Evolutionary conservation across 1,140 invertebrate genomes (phyloP).

Genomic region (Lepeophtheirus salmonis): DNA sequence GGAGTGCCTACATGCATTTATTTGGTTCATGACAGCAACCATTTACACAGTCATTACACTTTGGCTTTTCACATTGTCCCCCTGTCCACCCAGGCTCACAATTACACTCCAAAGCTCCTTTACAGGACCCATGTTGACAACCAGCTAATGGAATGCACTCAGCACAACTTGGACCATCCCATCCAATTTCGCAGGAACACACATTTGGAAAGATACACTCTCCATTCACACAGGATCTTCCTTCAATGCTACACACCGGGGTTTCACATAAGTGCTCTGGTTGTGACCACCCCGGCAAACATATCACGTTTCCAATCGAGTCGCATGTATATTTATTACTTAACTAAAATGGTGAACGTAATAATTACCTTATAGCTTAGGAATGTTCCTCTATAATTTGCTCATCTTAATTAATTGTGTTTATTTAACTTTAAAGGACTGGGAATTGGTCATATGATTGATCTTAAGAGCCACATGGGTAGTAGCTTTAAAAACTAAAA

Average conservation of each 20-base stretch:
- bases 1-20: not conserved
- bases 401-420: no score
- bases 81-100: constrained; percentile 27
- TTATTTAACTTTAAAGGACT: no score
- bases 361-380: no score
- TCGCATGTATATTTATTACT: constrained; percentile 8
- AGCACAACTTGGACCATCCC: constrained; percentile 55
- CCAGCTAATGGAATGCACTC: constrained; percentile 45
- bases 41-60: constrained; percentile 26
- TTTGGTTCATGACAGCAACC: not conserved
- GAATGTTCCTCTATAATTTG: no score
- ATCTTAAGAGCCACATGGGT: no score
- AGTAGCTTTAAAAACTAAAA: no score
- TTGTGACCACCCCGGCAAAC: constrained; percentile 9
- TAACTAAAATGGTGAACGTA: no score
- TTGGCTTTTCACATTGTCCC: constrained; percentile 61
- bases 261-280: constrained; percentile 3
- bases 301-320: constrained; percentile 3
- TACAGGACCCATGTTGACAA: constrained; percentile 26
- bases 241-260: not conserved
- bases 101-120: constrained; percentile 27
- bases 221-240: constrained; percentile 1
- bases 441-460: no score
- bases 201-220: constrained; percentile 10
- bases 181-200: constrained; percentile 51